These are phyloP conservation scores for Phalanger gymnotis DNA, from an alignment of 2,797 vertebrate species.

Conservation along the genomic window DNA sequence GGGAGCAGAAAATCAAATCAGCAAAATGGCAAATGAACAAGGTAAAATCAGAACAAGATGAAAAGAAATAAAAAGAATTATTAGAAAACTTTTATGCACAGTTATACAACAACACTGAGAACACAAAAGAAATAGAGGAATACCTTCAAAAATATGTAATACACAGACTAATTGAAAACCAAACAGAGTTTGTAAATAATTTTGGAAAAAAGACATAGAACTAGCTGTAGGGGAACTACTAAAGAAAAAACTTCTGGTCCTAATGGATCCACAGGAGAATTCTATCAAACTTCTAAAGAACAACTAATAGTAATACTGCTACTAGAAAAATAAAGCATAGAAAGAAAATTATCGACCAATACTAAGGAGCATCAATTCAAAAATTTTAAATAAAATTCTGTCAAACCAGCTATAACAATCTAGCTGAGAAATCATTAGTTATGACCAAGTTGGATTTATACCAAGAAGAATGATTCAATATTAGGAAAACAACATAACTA, in stretches of 20 bases:
- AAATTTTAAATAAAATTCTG: not conserved
- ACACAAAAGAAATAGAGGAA: not conserved
- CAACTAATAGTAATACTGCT: not conserved
- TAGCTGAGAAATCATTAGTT: not conserved
- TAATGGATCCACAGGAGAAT: not conserved
- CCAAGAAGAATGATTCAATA: not conserved
- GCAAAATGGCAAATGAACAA: not conserved
- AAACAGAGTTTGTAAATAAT: not conserved
- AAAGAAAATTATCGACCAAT: not conserved
- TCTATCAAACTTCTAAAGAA: not conserved
- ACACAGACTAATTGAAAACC: not conserved
- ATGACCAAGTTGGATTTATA: not conserved
- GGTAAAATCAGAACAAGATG: not conserved
- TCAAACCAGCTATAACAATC: not conserved
- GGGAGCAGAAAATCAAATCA: not conserved
- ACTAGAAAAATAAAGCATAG: not conserved
- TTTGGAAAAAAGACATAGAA: not conserved
- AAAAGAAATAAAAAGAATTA: too few relatives aligned
- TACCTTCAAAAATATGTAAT: not conserved
- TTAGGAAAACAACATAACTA: not conserved
- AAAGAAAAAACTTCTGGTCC: not conserved
- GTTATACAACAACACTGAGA: not conserved
- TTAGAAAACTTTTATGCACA: not conserved
- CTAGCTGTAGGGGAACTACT: not conserved
- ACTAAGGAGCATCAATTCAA: not conserved